A percentile compares a stretch with the other conserved stretches of the same genome.
Evolutionary conservation across 2,888 invertebrate genomes (phyloP).

Genomic region (Rhorus exstirpatorius): DNA sequence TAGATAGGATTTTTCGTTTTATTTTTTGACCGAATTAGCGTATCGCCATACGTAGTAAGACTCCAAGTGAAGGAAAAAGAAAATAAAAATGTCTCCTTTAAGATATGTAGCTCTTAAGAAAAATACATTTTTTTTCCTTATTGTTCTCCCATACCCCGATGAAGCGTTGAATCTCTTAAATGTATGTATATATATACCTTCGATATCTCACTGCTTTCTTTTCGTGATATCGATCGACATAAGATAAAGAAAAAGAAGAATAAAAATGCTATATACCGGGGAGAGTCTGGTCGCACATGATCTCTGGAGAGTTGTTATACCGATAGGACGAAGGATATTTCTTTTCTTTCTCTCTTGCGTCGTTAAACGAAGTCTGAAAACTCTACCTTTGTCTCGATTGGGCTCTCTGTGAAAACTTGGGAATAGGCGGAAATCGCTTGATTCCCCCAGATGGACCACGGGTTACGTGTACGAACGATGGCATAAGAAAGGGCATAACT

Average conservation of each 20-base stretch:
- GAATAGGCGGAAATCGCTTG: slow-evolving; percentile 72
- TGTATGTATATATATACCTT: slow-evolving; percentile 10
- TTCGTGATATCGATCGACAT: slow-evolving; percentile 59
- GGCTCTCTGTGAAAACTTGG: slow-evolving; percentile 67
- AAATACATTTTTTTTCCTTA: slow-evolving; percentile 30
- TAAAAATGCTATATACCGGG: slow-evolving; percentile 21
- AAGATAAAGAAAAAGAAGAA: slow-evolving; percentile 53
- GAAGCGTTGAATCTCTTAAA: slow-evolving; percentile 33
- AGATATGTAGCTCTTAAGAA: slow-evolving; percentile 7
- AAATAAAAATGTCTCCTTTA: neutral
- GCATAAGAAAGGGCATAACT: slow-evolving; percentile 21
- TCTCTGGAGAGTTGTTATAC: slow-evolving; percentile 67
- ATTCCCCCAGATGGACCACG: slow-evolving; percentile 70
- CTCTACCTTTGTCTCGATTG: slow-evolving; percentile 63
- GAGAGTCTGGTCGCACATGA: slow-evolving; percentile 54
- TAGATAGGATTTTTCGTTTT: neutral
- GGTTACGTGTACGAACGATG: neutral
- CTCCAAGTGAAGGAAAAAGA: neutral
- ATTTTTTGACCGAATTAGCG: neutral
- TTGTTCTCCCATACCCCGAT: slow-evolving; percentile 35
- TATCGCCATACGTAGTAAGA: neutral
- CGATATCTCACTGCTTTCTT: slow-evolving; percentile 30
- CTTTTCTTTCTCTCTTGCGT: slow-evolving; percentile 49
- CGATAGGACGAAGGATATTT: slow-evolving; percentile 62
- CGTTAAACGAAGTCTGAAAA: slow-evolving; percentile 66